phyloP scores from a whole-genome alignment of 2,888 invertebrate genomes.

The Philereme transversata region DNA sequence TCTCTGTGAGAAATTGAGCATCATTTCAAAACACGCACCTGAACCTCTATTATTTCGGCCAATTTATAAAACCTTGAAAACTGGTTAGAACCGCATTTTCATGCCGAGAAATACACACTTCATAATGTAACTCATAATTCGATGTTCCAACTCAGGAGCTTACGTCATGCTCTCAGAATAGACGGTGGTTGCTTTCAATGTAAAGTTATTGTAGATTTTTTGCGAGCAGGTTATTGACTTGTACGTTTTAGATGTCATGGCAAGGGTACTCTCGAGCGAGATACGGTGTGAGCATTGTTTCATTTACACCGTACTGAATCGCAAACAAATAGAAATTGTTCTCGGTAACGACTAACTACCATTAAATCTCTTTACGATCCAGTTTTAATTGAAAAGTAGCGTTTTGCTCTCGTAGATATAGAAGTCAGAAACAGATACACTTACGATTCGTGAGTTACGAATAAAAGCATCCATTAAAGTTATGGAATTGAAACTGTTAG shows the following conservation, averaged over 20 bases:
- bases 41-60: slow-evolving; percentile 27
- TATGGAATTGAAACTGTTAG: background rate
- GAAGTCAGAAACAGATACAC: background rate
- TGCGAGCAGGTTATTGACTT: slow-evolving; percentile 76
- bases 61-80: slow-evolving; percentile 44
- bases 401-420: slow-evolving; percentile 15
- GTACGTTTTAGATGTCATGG: slow-evolving; percentile 72
- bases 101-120: slow-evolving; percentile 45
- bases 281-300: slow-evolving; percentile 37
- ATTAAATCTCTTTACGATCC: slow-evolving; percentile 36
- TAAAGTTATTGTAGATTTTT: slow-evolving; percentile 74
- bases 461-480: background rate
- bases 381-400: slow-evolving; percentile 33
- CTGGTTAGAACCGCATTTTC: slow-evolving; percentile 41
- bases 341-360: slow-evolving; percentile 29
- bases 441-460: background rate
- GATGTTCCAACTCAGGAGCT: slow-evolving; percentile 49
- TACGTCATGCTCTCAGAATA: slow-evolving; percentile 76
- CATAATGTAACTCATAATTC: slow-evolving; percentile 55
- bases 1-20: slow-evolving; percentile 12
- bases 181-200: slow-evolving; percentile 67
- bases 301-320: slow-evolving; percentile 41
- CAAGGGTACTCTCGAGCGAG: slow-evolving; percentile 62
- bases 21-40: slow-evolving; percentile 20
- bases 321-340: slow-evolving; percentile 29